These are phyloP conservation scores for Ephialtes manifestator DNA, from an alignment of 2,888 invertebrate species.

Conservation along the genomic window DNA sequence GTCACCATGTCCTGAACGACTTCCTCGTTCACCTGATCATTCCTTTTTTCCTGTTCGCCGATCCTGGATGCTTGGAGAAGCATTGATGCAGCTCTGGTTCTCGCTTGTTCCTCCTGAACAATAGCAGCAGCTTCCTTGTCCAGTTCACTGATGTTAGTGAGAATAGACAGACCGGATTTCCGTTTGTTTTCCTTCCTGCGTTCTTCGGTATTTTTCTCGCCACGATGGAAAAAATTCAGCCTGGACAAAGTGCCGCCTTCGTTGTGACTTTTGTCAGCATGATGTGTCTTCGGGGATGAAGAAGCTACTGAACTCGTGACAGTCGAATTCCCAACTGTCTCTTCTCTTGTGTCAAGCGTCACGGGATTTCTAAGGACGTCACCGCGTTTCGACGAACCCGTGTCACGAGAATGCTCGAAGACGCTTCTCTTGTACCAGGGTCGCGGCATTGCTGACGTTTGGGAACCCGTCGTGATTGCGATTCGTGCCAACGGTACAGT, in stretches of 20 bases:
- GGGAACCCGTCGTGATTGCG: slow-evolving; percentile 68
- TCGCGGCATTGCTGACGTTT: slow-evolving; percentile 85
- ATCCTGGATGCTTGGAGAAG: slow-evolving; percentile 73
- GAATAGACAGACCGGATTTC: slow-evolving; percentile 88
- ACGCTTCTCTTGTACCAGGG: slow-evolving; percentile 90
- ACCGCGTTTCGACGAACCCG: slow-evolving; percentile 72
- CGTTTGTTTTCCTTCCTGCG: slow-evolving; percentile 86
- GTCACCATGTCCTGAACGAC: slow-evolving; percentile 79
- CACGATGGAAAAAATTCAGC: slow-evolving; percentile 83
- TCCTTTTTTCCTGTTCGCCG: slow-evolving; percentile 70
- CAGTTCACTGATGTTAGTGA: slow-evolving; percentile 93
- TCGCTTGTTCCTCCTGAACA: slow-evolving; percentile 88
- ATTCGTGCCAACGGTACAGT: slow-evolving; percentile 51
- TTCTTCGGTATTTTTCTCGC: slow-evolving; percentile 76
- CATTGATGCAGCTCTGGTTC: slow-evolving; percentile 79
- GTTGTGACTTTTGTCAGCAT: slow-evolving; percentile 40
- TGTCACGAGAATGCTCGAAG: slow-evolving; percentile 84
- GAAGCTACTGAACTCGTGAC: not conserved
- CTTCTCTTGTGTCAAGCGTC: slow-evolving; percentile 46
- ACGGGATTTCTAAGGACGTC: slow-evolving; percentile 75
- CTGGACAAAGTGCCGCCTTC: slow-evolving; percentile 86
- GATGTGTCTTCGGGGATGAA: slow-evolving; percentile 24
- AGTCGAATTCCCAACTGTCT: not conserved
- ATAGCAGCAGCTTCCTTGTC: slow-evolving; percentile 93
- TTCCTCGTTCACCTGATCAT: slow-evolving; percentile 75